Evolutionary conservation across 1,140 invertebrate genomes (phyloP).

Genomic region (Capitella teleta): DNA sequence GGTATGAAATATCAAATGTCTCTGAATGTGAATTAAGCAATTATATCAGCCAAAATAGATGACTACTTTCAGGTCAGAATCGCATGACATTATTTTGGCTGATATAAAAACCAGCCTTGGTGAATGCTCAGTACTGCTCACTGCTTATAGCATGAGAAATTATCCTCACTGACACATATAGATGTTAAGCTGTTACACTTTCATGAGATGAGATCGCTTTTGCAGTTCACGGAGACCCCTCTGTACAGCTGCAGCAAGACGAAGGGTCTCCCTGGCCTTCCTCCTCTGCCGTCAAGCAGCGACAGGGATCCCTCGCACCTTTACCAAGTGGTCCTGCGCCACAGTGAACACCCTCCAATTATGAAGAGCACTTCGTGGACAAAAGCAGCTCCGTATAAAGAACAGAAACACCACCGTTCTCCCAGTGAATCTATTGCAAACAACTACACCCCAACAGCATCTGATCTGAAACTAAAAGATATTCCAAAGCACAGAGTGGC

Average conservation of each 20-base stretch:
- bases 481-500: too few relatives aligned
- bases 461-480: constrained; percentile 45
- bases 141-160: too few relatives aligned
- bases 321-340: constrained; percentile 15
- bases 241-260: constrained; percentile 28
- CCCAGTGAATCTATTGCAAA: constrained; percentile 56
- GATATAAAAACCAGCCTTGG: too few relatives aligned
- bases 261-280: constrained; percentile 32
- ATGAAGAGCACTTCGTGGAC: constrained; percentile 43
- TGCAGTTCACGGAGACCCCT: neutral
- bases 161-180: too few relatives aligned
- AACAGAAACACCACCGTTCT: constrained; percentile 42
- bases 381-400: constrained; percentile 40
- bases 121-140: too few relatives aligned
- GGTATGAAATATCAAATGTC: too few relatives aligned
- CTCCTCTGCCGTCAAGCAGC: constrained; percentile 29
- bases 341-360: constrained; percentile 35
- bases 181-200: too few relatives aligned
- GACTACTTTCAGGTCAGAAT: too few relatives aligned
- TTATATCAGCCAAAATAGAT: too few relatives aligned
- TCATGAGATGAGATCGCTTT: too few relatives aligned
- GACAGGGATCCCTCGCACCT: constrained; percentile 32
- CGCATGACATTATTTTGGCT: too few relatives aligned
- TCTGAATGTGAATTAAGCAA: too few relatives aligned
- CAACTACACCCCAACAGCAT: constrained; percentile 48